Evolutionary conservation across 1,140 invertebrate genomes (phyloP), one percentile per base, ranked within the genome.

Genomic region (Hetaerina americana): DNA sequence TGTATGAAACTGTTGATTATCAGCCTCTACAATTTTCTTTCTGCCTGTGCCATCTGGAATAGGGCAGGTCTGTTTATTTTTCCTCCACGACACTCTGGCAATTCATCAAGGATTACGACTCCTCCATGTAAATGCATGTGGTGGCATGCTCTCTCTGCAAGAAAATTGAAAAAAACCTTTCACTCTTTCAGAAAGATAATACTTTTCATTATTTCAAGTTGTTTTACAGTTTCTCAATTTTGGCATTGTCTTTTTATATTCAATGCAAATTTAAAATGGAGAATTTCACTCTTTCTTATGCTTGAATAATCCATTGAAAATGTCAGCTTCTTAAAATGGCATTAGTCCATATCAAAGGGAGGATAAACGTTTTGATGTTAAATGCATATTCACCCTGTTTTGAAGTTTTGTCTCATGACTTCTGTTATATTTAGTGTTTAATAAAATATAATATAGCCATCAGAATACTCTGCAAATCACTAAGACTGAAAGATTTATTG

Each of bases 91-190:
- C 29, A 71, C 66, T 66, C 24, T 28, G 72, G 72, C 12, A 73
- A 15, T 26, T 15, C 10, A 5, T 73, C 69, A 15, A 73, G 26
- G 66, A 73, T 71, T 49, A 27, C 40, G 3, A 73, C 72, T 67
- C 70, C 72, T 6, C 66, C 70, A 28, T 25, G 49, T 15, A 71
- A 40, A 29, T 66, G 70, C 24, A 66, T 71, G 66, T 73, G 66
- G 15, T 27, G n/a, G 27, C n/a, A 22, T 8, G 66, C 24, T 27
- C 66, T 49, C 25, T 72, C 72, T n/a, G n/a, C n/a, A n/a, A n/a
- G n/a, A n/a, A n/a, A n/a, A n/a, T n/a, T n/a, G n/a, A n/a, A n/a
- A 68, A 27, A 66, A 66, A 66, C n/a, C 10, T 57, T 57, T 57
- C n/a, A 57, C n/a, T 10, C n/a, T 12, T 10, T 24, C n/a, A 3